Percentiles rank a stretch among this genome's conserved stretches.
Evolutionary conservation across 2,797 vertebrate genomes (phyloP).

Genomic region (Schizothorax lantsangensis): DNA sequence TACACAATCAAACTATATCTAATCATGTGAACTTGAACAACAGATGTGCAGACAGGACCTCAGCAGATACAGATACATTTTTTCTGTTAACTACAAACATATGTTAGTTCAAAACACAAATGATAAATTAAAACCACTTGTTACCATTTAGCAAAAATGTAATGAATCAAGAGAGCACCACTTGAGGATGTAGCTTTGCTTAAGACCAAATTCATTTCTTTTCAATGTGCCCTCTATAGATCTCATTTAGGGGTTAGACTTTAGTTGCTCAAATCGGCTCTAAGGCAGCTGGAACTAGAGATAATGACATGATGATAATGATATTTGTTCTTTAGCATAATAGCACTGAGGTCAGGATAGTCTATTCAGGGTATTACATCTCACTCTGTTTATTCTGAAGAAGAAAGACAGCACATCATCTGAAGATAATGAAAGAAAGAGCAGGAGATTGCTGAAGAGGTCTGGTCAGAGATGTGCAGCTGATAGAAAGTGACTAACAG

Average conservation of each 20-base stretch:
- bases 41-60: neutral
- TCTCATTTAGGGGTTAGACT: conserved; percentile 17
- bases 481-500: neutral
- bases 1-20: neutral
- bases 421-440: conserved; percentile 22
- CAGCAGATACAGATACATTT: neutral
- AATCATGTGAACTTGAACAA: neutral
- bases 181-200: neutral
- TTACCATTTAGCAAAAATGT: neutral
- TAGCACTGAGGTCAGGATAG: conserved; percentile 10
- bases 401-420: neutral
- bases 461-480: neutral
- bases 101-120: neutral
- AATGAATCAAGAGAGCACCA: neutral
- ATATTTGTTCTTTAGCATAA: conserved; percentile 24
- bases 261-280: neutral
- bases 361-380: conserved; percentile 11
- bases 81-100: neutral
- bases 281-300: conserved; percentile 12
- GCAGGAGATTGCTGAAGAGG: neutral
- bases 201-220: conserved; percentile 9
- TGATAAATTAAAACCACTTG: neutral
- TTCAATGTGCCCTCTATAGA: conserved; percentile 16
- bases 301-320: conserved; percentile 31
- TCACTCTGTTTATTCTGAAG: neutral